Conservation (phyloP, 2,113 vertebrate species). For the Clarias gariepinus region DNA sequence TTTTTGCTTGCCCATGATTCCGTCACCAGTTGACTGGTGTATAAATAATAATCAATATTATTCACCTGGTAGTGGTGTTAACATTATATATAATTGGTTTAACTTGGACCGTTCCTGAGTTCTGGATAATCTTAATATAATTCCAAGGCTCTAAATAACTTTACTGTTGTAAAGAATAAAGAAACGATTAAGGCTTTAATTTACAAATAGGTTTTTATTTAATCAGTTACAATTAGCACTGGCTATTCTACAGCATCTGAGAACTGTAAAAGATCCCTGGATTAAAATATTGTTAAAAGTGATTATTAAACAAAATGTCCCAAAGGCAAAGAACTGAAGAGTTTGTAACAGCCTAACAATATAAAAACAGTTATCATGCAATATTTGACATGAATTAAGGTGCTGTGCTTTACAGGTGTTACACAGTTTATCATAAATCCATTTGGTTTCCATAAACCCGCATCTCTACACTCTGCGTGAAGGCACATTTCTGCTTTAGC, state of each 20-base stretch:
- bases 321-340: conserved; percentile 7
- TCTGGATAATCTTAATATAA: not conserved
- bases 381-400: conserved; percentile 25
- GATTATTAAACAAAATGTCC: not conserved
- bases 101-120: not conserved
- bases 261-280: conserved; percentile 10
- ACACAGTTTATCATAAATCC: not conserved
- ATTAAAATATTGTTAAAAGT: not conserved
- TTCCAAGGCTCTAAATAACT: not conserved
- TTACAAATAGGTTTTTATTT: not conserved
- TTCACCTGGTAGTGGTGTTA: too few species aligned
- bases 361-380: not conserved
- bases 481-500: conserved; percentile 8
- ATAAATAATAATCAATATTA: too few species aligned
- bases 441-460: not conserved
- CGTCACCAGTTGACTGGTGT: too few species aligned
- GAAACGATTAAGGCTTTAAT: not conserved
- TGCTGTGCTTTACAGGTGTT: not conserved
- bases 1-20: too few species aligned
- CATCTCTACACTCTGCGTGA: conserved; percentile 8
- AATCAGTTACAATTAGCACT: conserved; percentile 20
- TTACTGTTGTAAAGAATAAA: conserved; percentile 26
- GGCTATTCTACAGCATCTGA: not conserved
- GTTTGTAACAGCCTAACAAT: not conserved
- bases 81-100: too few species aligned